Conservation (phyloP, 2,888 invertebrate genomes). For the Pandemis corylana region DNA sequence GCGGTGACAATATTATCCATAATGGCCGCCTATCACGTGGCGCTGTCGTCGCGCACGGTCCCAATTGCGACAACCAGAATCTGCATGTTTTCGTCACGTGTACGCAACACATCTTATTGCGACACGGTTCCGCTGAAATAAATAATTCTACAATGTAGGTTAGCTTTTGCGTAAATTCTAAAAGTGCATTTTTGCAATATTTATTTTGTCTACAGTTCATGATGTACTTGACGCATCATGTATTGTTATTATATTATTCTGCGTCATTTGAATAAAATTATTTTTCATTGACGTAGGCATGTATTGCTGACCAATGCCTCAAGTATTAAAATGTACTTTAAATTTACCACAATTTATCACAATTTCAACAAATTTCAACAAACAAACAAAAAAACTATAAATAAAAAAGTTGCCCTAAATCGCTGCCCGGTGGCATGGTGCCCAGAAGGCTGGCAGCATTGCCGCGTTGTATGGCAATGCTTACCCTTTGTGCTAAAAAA, state of each 20-base stretch:
- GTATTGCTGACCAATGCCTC: background rate
- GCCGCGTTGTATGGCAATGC: no score
- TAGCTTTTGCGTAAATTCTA: conserved; percentile 23
- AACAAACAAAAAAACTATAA: no score
- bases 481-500: no score
- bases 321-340: no score
- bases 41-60: no score
- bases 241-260: background rate
- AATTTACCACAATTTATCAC: no score
- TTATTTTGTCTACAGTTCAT: background rate
- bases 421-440: no score
- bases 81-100: conserved; percentile 36
- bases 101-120: conserved; percentile 28
- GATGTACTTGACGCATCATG: background rate
- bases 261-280: background rate
- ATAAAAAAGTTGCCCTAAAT: no score
- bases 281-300: background rate
- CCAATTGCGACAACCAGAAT: conserved; percentile 28
- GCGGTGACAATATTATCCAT: no score
- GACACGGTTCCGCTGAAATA: conserved; percentile 17
- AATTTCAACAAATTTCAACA: no score
- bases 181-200: conserved; percentile 17
- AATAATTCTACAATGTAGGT: conserved; percentile 32
- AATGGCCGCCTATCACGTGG: no score
- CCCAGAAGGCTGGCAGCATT: no score